Evolutionary conservation across 2,797 vertebrate genomes (phyloP).

Genomic region (Linurgus olivaceus): DNA sequence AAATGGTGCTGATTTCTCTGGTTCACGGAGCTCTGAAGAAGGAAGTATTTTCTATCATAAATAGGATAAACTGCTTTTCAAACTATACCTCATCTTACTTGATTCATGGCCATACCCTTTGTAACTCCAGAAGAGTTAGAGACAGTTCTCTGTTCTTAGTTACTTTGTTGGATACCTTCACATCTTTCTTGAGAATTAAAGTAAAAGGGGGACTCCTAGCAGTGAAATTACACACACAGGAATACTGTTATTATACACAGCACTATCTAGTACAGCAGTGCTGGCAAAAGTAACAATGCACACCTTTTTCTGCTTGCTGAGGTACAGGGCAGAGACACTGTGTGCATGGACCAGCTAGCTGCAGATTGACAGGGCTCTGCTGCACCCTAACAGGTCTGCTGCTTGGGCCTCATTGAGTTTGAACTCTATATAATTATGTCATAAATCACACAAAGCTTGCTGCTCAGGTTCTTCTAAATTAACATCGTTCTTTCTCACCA

Average conservation of each 20-base stretch:
- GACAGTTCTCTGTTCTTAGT: background rate
- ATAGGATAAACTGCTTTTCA: background rate
- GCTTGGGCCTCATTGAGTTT: background rate
- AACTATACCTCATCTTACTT: background rate
- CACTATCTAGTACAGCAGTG: background rate
- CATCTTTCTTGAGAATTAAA: background rate
- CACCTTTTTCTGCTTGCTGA: background rate
- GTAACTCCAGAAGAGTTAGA: background rate
- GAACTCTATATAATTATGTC: background rate
- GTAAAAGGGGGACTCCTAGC: background rate
- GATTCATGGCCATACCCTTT: background rate
- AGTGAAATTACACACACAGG: background rate
- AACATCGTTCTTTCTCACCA: background rate
- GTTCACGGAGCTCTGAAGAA: background rate
- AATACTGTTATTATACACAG: background rate
- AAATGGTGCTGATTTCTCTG: background rate
- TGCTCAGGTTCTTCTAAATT: background rate
- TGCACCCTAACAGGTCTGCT: background rate
- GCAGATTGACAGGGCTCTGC: background rate
- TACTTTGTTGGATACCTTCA: background rate
- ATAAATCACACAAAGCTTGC: background rate
- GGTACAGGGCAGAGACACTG: background rate
- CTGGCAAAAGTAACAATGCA: background rate
- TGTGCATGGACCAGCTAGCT: background rate
- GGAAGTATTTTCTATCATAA: background rate